These are phyloP conservation scores for Tachystola acroxantha DNA, from an alignment of 2,888 invertebrate species.

Conservation along the genomic window DNA sequence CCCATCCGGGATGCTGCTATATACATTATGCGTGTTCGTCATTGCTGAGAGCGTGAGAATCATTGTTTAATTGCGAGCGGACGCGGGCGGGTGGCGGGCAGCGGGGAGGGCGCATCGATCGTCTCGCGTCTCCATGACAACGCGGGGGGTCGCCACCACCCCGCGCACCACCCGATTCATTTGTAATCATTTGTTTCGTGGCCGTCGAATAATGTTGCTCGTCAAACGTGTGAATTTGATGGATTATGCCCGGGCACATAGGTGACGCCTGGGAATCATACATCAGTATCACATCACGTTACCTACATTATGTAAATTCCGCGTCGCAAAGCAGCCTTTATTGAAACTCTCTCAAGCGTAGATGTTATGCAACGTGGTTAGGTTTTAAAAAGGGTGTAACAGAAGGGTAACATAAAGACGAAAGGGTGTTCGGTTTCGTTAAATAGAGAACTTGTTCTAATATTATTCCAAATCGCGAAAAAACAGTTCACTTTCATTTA, in stretches of 20 bases:
- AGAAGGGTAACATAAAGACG: too few relatives aligned
- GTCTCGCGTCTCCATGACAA: slow-evolving; percentile 66
- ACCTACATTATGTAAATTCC: background rate
- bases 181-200: slow-evolving; percentile 77
- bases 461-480: too few relatives aligned
- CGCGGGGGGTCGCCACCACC: slow-evolving; percentile 34
- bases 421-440: too few relatives aligned
- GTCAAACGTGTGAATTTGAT: slow-evolving; percentile 67
- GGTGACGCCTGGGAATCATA: slow-evolving; percentile 6
- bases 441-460: too few relatives aligned
- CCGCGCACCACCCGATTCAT: slow-evolving; percentile 54
- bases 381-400: too few relatives aligned
- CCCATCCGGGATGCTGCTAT: slow-evolving; percentile 20
- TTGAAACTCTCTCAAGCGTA: background rate
- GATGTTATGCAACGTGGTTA: background rate
- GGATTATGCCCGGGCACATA: slow-evolving; percentile 39
- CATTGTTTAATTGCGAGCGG: slow-evolving; percentile 69
- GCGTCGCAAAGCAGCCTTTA: background rate
- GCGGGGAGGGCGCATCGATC: slow-evolving; percentile 57
- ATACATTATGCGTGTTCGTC: slow-evolving; percentile 47
- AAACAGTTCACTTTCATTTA: too few relatives aligned
- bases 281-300: background rate
- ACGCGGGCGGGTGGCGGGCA: slow-evolving; percentile 7
- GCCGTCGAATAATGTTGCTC: slow-evolving; percentile 65
- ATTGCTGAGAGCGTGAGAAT: slow-evolving; percentile 63